Conservation (phyloP, 2,113 vertebrate species). For the Alaudala cheleensis region DNA sequence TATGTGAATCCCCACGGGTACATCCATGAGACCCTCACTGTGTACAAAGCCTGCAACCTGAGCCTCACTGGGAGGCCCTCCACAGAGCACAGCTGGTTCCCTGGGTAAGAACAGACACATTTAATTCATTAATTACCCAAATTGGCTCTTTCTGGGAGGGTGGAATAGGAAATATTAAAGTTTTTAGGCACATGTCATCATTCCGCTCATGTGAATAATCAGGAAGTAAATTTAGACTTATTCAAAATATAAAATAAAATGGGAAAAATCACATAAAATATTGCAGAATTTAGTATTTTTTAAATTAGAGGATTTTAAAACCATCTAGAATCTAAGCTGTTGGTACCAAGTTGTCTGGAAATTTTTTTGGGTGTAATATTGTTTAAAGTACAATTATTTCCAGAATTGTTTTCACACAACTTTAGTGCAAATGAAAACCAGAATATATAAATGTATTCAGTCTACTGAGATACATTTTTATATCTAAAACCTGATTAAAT, state of each 20-base stretch:
- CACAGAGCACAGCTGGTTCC: conserved; percentile 98
- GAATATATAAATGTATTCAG: neutral
- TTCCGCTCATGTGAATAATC: accelerated
- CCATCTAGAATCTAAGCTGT: neutral
- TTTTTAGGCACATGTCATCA: accelerated
- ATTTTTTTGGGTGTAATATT: neutral
- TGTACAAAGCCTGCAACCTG: conserved; percentile 92
- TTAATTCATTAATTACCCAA: neutral
- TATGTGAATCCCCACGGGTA: conserved; percentile 98
- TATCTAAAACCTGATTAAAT: neutral
- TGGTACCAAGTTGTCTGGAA: neutral
- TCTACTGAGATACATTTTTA: neutral
- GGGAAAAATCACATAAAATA: neutral
- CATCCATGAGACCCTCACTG: conserved; percentile 94
- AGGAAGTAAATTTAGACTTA: neutral
- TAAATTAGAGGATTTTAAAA: neutral
- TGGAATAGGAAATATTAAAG: accelerated
- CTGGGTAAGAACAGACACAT: conserved; percentile 81
- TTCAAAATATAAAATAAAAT: neutral
- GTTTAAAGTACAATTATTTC: neutral
- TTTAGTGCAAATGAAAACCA: neutral
- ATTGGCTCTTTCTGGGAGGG: neutral
- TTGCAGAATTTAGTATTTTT: neutral
- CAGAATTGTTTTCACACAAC: neutral
- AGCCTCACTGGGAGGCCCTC: conserved; percentile 89